Conservation (phyloP, 2,113 vertebrate species). For the Sceloporus tristichus region DNA sequence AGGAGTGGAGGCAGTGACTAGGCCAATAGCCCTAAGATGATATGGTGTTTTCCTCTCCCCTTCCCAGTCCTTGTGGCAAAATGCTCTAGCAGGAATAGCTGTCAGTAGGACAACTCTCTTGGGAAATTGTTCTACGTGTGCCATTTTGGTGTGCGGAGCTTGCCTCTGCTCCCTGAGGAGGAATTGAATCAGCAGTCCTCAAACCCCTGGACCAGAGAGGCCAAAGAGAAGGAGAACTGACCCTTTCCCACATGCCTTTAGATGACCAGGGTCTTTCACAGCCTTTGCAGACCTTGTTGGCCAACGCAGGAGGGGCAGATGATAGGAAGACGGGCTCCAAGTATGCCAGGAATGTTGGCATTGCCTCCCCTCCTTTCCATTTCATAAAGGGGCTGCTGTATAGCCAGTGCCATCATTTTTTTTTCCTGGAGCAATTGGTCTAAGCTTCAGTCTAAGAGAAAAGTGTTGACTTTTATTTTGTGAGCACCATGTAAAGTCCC, state of each 20-base stretch:
- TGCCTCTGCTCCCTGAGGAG: neutral
- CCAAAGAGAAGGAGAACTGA: too few species aligned
- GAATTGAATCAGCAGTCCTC: neutral
- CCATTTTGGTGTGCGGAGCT: neutral
- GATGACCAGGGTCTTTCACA: conserved; percentile 13
- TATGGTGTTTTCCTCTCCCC: neutral
- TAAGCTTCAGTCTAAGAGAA: neutral
- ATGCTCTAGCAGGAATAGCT: neutral
- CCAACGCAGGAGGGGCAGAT: accelerated
- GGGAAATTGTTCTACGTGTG: too few species aligned
- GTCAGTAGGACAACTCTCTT: neutral
- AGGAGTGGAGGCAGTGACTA: too few species aligned
- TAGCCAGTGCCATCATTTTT: neutral
- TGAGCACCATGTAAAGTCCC: neutral
- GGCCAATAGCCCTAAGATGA: neutral
- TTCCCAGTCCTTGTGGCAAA: neutral
- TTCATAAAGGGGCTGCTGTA: neutral
- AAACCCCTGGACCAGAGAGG: neutral
- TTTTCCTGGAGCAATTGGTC: neutral
- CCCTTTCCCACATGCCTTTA: neutral
- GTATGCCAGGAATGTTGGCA: neutral
- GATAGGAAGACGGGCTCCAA: neutral
- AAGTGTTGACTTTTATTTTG: neutral
- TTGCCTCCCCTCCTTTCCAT: neutral
- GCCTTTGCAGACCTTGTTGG: neutral